Percentiles rank a stretch among this genome's conserved stretches.
Conservation (phyloP, 2,113 vertebrate species). For the Pelvicachromis taeniatus region DNA sequence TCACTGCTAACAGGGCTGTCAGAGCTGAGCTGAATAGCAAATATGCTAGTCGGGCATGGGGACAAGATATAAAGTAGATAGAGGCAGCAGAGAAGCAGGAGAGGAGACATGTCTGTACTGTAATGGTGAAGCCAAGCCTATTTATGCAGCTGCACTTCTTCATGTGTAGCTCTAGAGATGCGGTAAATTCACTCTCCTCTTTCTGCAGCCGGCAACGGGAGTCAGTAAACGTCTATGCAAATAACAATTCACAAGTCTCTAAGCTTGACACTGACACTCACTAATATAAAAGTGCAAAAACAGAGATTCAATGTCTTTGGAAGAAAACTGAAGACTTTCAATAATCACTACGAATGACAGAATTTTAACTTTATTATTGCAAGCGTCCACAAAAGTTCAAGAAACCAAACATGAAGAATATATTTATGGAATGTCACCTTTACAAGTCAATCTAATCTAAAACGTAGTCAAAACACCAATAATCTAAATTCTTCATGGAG, state of each 20-base stretch:
- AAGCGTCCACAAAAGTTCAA: no score
- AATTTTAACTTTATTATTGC: background rate
- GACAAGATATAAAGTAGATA: background rate
- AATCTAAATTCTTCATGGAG: background rate
- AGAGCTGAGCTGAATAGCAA: conserved; percentile 51
- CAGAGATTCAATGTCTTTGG: background rate
- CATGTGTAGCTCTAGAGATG: background rate
- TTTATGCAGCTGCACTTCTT: conserved; percentile 37
- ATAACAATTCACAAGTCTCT: background rate
- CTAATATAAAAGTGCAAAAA: background rate
- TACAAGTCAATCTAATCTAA: background rate
- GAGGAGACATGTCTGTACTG: background rate
- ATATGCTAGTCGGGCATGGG: background rate
- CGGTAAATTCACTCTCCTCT: background rate
- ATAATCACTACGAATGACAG: background rate
- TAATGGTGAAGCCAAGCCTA: conserved; percentile 10
- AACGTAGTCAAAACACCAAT: background rate
- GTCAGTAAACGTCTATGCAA: background rate
- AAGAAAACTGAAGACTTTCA: background rate
- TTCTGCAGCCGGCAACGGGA: background rate
- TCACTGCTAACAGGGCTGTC: conserved; percentile 34
- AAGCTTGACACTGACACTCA: background rate
- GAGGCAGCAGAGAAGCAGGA: background rate
- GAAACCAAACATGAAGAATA: background rate
- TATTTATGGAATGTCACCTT: background rate